Conservation (phyloP, 1,140 invertebrate genomes). For the Hetaerina americana region DNA sequence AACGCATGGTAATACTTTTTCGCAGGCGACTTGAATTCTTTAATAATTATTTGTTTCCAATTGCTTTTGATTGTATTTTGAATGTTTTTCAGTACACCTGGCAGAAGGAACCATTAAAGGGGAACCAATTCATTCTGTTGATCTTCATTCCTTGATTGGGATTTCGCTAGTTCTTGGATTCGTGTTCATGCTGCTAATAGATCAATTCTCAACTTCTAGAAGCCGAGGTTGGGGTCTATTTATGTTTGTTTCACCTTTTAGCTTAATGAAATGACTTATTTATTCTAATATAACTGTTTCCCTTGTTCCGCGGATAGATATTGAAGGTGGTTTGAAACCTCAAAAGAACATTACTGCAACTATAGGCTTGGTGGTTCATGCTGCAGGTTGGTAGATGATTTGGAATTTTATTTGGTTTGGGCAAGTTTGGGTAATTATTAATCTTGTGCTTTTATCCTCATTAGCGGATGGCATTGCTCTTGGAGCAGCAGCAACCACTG, state of each 20-base stretch:
- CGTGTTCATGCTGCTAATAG: conserved; percentile 94
- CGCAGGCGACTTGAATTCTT: neutral
- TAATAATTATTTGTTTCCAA: no score
- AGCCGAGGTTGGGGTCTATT: conserved; percentile 17
- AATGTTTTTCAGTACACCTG: neutral
- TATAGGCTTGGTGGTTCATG: conserved; percentile 91
- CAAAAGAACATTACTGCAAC: conserved; percentile 82
- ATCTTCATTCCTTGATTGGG: conserved; percentile 51
- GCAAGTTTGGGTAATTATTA: conserved; percentile 5
- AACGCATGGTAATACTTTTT: conserved; percentile 5
- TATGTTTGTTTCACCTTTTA: neutral
- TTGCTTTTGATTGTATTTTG: neutral
- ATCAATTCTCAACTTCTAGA: conserved; percentile 48
- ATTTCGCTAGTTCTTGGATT: conserved; percentile 74
- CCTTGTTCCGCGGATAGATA: conserved; percentile 37
- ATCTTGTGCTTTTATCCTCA: conserved; percentile 18
- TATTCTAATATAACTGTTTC: conserved; percentile 41
- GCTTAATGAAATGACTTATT: conserved; percentile 15
- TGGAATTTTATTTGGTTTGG: conserved; percentile 6
- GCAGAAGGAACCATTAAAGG: neutral
- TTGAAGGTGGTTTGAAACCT: conserved; percentile 38
- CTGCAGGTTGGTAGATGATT: conserved; percentile 47
- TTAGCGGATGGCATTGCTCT: conserved; percentile 91
- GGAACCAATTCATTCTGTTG: conserved; percentile 12
- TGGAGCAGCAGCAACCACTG: conserved; percentile 89